Evolutionary conservation across 1,140 invertebrate genomes (phyloP).

Genomic region (Papilio glaucus): DNA sequence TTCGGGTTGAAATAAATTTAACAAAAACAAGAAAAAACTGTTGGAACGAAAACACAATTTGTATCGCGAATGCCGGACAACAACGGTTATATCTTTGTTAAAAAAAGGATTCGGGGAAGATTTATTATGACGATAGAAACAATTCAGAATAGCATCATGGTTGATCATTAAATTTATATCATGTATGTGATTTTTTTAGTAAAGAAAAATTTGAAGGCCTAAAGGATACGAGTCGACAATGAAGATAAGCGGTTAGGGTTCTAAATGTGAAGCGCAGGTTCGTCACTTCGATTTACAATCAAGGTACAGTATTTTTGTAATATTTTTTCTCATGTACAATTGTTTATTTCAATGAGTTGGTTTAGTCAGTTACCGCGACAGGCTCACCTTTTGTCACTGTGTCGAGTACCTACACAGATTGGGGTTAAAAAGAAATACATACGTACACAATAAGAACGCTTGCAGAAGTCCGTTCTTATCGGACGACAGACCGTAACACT

Average conservation of each 20-base stretch:
- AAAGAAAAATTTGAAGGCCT: background rate
- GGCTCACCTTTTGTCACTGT: too few species aligned
- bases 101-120: background rate
- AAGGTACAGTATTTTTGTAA: too few species aligned
- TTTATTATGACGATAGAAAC: background rate
- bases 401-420: too few species aligned
- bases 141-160: background rate
- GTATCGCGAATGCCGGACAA: background rate
- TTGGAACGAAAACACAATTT: slow-evolving; percentile 1
- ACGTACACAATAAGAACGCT: too few species aligned
- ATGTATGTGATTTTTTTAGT: background rate
- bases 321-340: too few species aligned
- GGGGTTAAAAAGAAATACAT: too few species aligned
- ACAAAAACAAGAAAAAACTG: background rate
- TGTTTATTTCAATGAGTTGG: too few species aligned
- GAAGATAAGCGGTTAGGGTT: background rate
- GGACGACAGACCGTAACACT: too few species aligned
- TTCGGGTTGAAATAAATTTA: background rate
- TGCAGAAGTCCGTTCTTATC: too few species aligned
- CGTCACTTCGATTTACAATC: too few species aligned
- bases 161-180: background rate
- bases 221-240: background rate
- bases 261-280: background rate
- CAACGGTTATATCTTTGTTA: background rate
- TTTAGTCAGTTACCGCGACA: too few species aligned